Evolutionary conservation across 2,888 invertebrate genomes (phyloP).

Genomic region (Papilio demoleus): DNA sequence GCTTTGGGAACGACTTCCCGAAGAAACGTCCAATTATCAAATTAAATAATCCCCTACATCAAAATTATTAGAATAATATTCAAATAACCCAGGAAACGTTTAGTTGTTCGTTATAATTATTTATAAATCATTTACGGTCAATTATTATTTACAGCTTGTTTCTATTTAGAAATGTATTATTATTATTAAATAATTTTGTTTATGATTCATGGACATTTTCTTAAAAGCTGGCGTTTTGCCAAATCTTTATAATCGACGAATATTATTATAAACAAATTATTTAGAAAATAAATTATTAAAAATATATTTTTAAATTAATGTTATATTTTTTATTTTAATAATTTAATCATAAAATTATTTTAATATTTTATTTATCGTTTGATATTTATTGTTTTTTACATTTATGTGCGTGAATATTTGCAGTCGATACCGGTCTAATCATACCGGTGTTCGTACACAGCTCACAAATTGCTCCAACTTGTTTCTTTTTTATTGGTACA

Average conservation of each 20-base stretch:
- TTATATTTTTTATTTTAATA: no score
- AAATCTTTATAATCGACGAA: conserved; percentile 25
- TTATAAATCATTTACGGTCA: conserved; percentile 75
- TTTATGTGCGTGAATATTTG: conserved; percentile 12
- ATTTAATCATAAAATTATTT: neutral
- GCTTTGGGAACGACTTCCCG: conserved; percentile 42
- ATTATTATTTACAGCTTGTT: conserved; percentile 66
- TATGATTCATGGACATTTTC: conserved; percentile 48
- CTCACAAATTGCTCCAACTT: conserved; percentile 35
- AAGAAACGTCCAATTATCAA: conserved; percentile 60
- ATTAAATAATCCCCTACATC: conserved; percentile 54
- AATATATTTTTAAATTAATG: no score
- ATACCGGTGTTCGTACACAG: conserved; percentile 30
- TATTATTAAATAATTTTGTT: conserved; percentile 69
- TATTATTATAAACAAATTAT: neutral
- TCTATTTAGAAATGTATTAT: conserved; percentile 59
- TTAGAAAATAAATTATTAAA: neutral
- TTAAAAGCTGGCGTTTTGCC: conserved; percentile 46
- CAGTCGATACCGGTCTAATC: conserved; percentile 23
- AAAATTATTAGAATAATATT: conserved; percentile 65
- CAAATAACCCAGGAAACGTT: conserved; percentile 68
- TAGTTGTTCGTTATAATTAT: conserved; percentile 79
- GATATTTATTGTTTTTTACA: neutral
- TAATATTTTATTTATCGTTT: neutral
- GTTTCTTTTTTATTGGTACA: conserved; percentile 25